Conservation (phyloP, 2,888 invertebrate species). For the Macrosoma leucophasiata region DNA sequence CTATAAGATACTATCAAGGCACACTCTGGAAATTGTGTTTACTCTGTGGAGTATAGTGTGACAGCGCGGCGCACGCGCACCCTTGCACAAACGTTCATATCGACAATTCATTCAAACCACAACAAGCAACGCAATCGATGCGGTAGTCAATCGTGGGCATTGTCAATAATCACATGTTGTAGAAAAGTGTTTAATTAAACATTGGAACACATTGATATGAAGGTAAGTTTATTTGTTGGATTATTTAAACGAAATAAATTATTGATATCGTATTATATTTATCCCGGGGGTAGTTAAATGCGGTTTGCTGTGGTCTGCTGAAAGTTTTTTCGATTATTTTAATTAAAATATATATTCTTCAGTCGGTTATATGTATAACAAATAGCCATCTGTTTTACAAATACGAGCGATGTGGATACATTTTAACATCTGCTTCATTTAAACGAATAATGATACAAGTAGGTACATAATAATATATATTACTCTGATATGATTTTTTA, state of each 20-base stretch:
- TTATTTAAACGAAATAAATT: too few species aligned
- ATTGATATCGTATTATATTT: too few species aligned
- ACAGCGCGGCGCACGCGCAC: slow-evolving; percentile 25
- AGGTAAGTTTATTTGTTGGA: slow-evolving; percentile 21
- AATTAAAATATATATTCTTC: too few species aligned
- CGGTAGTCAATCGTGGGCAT: too few species aligned
- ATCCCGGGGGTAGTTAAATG: too few species aligned
- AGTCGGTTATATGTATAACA: slow-evolving; percentile 10
- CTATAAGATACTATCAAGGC: too few species aligned
- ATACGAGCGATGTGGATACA: slow-evolving; percentile 2
- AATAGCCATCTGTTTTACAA: slow-evolving; percentile 16
- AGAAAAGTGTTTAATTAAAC: slow-evolving; percentile 2
- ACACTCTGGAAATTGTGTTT: too few species aligned
- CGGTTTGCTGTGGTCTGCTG: too few species aligned
- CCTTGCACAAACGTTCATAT: slow-evolving; percentile 7
- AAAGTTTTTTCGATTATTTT: too few species aligned
- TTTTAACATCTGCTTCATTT: slow-evolving; percentile 1
- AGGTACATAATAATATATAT: too few species aligned
- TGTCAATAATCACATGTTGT: slow-evolving; percentile 14
- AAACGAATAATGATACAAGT: slow-evolving; percentile 2
- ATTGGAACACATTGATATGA: slow-evolving; percentile 18
- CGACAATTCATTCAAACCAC: slow-evolving; percentile 20
- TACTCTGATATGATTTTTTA: too few species aligned
- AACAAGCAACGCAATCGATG: too few species aligned
- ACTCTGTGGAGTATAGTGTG: slow-evolving; percentile 20